phyloP scores from a whole-genome alignment of 2,888 invertebrate genomes.

The Erebia ligea region DNA sequence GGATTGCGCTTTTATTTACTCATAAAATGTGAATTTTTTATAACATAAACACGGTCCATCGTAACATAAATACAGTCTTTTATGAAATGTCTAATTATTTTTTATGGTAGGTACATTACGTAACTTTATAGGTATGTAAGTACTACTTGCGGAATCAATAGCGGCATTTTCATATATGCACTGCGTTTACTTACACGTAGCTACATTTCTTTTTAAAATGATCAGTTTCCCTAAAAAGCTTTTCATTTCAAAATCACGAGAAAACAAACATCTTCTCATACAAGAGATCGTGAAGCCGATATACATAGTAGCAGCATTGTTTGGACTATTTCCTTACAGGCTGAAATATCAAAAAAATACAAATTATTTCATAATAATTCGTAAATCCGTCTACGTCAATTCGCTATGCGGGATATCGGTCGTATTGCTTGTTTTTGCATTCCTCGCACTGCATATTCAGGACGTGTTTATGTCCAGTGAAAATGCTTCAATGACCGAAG shows the following conservation, averaged over 20 bases:
- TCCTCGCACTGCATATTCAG: constrained; percentile 55
- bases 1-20: constrained; percentile 29
- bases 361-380: constrained; percentile 47
- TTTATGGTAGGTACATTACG: not conserved
- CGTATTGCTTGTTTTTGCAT: constrained; percentile 50
- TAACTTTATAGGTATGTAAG: constrained; percentile 1
- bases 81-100: constrained; percentile 30
- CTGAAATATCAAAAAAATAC: constrained; percentile 43
- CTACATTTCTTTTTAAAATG: constrained; percentile 23
- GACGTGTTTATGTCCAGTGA: constrained; percentile 51
- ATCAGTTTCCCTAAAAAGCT: constrained; percentile 3
- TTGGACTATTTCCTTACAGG: constrained; percentile 50
- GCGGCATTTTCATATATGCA: constrained; percentile 18
- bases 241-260: not conserved
- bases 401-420: constrained; percentile 53
- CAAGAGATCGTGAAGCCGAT: constrained; percentile 46
- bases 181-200: not conserved
- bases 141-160: constrained; percentile 26
- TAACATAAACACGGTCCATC: constrained; percentile 28
- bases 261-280: constrained; percentile 34
- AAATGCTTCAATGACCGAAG: constrained; percentile 52
- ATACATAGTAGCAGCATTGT: constrained; percentile 42
- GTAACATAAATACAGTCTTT: constrained; percentile 26
- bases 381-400: constrained; percentile 62
- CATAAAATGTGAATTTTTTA: constrained; percentile 38